Base-by-base conservation (phyloP, 1,140 invertebrate genomes). In the Papilio dardanus region DNA sequence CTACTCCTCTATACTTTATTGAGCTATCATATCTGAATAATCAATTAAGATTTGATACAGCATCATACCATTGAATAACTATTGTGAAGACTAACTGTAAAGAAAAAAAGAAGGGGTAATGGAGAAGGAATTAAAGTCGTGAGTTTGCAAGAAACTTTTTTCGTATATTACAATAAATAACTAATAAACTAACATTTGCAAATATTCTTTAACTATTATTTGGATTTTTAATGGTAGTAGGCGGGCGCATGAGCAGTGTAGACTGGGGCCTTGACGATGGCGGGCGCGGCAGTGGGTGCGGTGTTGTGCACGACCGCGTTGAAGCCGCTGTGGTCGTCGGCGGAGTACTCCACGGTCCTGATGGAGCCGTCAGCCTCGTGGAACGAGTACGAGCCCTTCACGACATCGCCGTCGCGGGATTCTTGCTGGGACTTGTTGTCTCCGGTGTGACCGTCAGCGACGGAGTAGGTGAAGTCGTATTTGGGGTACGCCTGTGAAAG, bases 301-400 rank as follows among this genome's bases (percentile, higher is more conserved):
- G 92, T 93, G 90, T 94, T 94, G 83, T 94, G 93, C 28, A 94
- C 94, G n/a, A 94, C 93, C 40, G 95, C 94, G 85, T 95, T 95
- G 91, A 95, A 95, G 65, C 88, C 94, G 78, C 87, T 93, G 87
- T 94, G 93, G 81, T 91, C 90, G 77, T 94, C 94, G 19, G 68
- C 37, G 37, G 7, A 14, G 37, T 40, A 40, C 37, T 40, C 12
- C 12, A 40, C 37, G 37, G 37, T 40, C 12, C 37, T 10, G 2
- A 40, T 14, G 37, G 94, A 94, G 68, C 94, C 94, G 76, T 95
- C 94, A n/a, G 94, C 90, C 79, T 94, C 93, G 54, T 93, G 82
- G 65, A 94, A 79, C 12, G 93, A 93, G 90, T 95, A 96, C 71
- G 87, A 81, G 80, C 94, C 94, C 76, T 94, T 89, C 46, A 94